A percentile compares a stretch with the other conserved stretches of the same genome.
phyloP scores from a whole-genome alignment of 2,113 vertebrate genomes.

The Cyprinodon variegatus region DNA sequence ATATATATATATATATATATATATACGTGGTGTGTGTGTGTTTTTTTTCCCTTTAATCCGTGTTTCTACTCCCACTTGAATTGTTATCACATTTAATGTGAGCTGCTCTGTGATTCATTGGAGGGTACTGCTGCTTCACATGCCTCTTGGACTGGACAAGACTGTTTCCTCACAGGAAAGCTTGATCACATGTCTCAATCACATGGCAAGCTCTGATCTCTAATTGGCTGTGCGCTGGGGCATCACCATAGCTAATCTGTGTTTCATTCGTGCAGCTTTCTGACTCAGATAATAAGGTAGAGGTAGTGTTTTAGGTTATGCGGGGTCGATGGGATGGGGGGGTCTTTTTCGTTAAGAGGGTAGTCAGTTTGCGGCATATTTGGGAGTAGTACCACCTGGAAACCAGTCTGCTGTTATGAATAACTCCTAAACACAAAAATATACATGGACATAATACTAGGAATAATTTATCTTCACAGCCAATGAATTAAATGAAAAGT shows the following conservation, averaged over 20 bases:
- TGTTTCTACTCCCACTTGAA: conserved; percentile 47
- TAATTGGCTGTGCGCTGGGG: conserved; percentile 59
- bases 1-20: too few relatives aligned
- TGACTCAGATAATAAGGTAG: conserved; percentile 50
- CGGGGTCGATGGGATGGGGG: background rate
- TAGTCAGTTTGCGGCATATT: conserved; percentile 28
- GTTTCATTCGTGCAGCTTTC: conserved; percentile 31
- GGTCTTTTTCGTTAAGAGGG: conserved; percentile 27
- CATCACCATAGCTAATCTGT: conserved; percentile 52
- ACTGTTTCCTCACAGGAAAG: conserved; percentile 69
- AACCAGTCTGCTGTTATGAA: conserved; percentile 38
- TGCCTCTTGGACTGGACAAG: conserved; percentile 67
- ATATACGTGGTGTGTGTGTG: background rate
- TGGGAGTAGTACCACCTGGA: conserved; percentile 48
- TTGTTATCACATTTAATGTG: conserved; percentile 64
- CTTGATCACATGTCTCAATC: conserved; percentile 73
- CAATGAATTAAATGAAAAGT: conserved; percentile 9
- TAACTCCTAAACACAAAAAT: conserved; percentile 28
- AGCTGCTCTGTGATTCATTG: conserved; percentile 64
- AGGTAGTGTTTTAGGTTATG: conserved; percentile 29
- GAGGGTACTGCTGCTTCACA: conserved; percentile 71
- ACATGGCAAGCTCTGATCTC: conserved; percentile 63
- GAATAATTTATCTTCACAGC: conserved; percentile 31
- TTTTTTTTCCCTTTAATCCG: conserved; percentile 17
- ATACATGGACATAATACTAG: conserved; percentile 34